Evolutionary conservation across 2,888 invertebrate genomes (phyloP).

Genomic region (Girardia tigrina): DNA sequence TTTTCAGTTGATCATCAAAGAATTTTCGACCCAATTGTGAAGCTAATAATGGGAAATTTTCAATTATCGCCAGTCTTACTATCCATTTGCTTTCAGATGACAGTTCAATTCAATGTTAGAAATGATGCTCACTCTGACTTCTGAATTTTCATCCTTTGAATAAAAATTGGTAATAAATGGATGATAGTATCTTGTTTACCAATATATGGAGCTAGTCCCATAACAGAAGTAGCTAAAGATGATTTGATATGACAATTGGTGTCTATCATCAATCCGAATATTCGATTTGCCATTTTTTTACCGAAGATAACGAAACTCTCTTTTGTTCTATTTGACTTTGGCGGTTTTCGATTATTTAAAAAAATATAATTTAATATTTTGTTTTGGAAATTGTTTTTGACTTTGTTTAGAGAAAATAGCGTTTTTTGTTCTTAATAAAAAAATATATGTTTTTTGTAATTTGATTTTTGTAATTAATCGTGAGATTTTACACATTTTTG

Average conservation of each 20-base stretch:
- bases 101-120: conserved; percentile 90
- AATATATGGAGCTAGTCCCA: conserved; percentile 1
- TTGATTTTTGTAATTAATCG: too few relatives aligned
- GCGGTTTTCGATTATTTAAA: too few relatives aligned
- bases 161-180: neutral
- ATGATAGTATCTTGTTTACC: neutral
- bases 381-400: too few relatives aligned
- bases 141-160: conserved; percentile 26
- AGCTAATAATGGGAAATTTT: conserved; percentile 81
- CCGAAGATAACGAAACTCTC: too few relatives aligned
- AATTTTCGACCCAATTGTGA: conserved; percentile 78
- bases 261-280: neutral
- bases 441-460: too few relatives aligned
- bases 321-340: too few relatives aligned
- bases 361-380: too few relatives aligned
- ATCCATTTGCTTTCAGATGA: conserved; percentile 99
- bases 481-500: too few relatives aligned
- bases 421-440: too few relatives aligned
- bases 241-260: neutral
- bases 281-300: too few relatives aligned
- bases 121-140: conserved; percentile 76
- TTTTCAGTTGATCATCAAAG: conserved; percentile 91
- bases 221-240: conserved; percentile 3
- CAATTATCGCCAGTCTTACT: conserved; percentile 82
- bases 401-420: too few relatives aligned